Evolutionary conservation across 2,797 vertebrate species (phyloP).

Genomic region (Prionace glauca): DNA sequence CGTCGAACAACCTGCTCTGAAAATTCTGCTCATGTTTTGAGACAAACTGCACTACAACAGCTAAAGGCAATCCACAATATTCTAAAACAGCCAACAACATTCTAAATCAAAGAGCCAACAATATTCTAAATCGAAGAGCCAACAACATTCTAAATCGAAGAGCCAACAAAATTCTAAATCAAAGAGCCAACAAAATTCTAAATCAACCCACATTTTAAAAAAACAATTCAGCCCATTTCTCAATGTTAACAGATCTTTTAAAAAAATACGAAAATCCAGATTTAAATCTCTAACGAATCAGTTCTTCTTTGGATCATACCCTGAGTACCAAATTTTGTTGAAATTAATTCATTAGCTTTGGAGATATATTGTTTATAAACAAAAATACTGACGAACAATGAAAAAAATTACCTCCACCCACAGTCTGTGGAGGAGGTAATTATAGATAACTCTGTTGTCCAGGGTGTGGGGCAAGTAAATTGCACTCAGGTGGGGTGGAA

Average conservation of each 20-base stretch:
- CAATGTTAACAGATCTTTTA: background rate
- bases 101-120: no score
- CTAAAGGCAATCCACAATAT: background rate
- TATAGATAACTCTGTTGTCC: background rate
- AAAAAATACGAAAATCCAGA: background rate
- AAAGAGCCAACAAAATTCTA: no score
- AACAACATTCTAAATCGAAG: no score
- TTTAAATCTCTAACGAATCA: background rate
- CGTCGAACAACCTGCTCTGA: no score
- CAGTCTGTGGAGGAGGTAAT: background rate
- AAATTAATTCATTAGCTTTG: background rate
- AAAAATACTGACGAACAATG: background rate
- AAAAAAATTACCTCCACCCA: no score
- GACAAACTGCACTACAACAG: no score
- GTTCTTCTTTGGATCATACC: background rate
- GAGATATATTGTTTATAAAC: background rate
- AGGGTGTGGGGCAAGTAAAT: background rate
- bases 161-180: no score
- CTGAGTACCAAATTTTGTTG: background rate
- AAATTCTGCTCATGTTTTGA: no score
- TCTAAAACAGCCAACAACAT: background rate
- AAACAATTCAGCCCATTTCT: background rate
- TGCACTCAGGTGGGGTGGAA: background rate
- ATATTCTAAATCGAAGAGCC: no score
- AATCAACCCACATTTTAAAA: background rate